phyloP scores from a whole-genome alignment of 2,113 vertebrate species.

The Eurypyga helias region DNA sequence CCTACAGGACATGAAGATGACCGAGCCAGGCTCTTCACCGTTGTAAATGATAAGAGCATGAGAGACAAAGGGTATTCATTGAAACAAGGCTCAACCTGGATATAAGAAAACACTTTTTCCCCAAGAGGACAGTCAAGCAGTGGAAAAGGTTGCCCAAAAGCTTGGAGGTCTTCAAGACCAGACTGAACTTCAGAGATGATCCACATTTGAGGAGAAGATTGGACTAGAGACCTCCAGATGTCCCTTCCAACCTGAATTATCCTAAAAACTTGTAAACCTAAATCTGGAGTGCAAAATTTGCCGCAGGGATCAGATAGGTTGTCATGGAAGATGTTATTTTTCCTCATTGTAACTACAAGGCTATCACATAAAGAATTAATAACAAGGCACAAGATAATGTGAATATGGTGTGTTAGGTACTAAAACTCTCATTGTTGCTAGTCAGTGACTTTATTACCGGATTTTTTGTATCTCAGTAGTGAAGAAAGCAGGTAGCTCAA shows the following conservation, averaged over 20 bases:
- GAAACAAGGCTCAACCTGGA: not conserved
- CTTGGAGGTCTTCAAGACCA: not conserved
- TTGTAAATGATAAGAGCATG: not conserved
- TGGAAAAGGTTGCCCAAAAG: not conserved
- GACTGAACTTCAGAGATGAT: not conserved
- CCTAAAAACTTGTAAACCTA: not conserved
- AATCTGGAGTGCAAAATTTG: not conserved
- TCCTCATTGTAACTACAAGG: not conserved
- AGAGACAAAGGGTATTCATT: not conserved
- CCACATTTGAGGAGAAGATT: not conserved
- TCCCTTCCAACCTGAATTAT: not conserved
- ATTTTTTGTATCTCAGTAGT: not conserved
- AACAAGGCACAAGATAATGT: not conserved
- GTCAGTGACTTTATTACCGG: not conserved
- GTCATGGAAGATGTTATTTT: not conserved
- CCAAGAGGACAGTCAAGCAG: not conserved
- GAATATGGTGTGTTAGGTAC: not conserved
- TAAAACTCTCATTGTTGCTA: not conserved
- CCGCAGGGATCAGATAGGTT: not conserved
- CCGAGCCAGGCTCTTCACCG: not conserved
- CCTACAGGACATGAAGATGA: not conserved
- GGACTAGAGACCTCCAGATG: not conserved
- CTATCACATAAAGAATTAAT: not conserved
- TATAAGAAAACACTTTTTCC: not conserved
- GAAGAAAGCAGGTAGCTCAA: not conserved